Percentiles rank a stretch among this genome's conserved stretches.
phyloP scores from a whole-genome alignment of 2,113 vertebrate genomes.

The Pelusios castaneus region DNA sequence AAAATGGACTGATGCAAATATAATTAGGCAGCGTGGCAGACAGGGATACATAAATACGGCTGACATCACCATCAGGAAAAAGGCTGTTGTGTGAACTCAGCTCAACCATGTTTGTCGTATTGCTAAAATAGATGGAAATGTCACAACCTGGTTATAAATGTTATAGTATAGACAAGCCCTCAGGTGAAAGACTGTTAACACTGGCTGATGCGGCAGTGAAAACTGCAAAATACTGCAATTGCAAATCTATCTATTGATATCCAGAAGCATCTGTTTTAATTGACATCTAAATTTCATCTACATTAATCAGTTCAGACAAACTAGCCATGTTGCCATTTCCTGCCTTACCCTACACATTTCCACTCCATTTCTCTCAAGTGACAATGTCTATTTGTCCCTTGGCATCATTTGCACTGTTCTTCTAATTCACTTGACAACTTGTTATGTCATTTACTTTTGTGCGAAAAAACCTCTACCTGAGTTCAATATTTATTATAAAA shows the following conservation, averaged over 20 bases:
- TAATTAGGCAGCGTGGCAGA: background rate
- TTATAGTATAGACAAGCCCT: background rate
- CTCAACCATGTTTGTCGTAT: background rate
- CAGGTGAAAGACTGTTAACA: background rate
- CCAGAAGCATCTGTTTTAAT: background rate
- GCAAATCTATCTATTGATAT: background rate
- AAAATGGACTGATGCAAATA: background rate
- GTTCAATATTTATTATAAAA: background rate
- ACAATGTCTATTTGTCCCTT: background rate
- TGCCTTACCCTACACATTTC: background rate
- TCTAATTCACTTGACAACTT: background rate
- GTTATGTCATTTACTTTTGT: background rate
- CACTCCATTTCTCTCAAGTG: background rate
- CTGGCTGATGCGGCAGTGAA: background rate
- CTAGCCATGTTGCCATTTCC: background rate
- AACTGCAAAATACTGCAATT: background rate
- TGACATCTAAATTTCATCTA: background rate
- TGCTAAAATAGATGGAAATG: background rate
- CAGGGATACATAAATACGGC: background rate
- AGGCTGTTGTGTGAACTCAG: background rate
- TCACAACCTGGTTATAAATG: background rate
- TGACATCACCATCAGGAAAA: background rate
- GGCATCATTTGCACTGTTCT: background rate
- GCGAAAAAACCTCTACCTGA: background rate
- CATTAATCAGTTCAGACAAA: background rate